Percentiles rank a stretch among this genome's conserved stretches.
Conservation (phyloP, 1,140 invertebrate species). For the Scaptomyza graminum region DNA sequence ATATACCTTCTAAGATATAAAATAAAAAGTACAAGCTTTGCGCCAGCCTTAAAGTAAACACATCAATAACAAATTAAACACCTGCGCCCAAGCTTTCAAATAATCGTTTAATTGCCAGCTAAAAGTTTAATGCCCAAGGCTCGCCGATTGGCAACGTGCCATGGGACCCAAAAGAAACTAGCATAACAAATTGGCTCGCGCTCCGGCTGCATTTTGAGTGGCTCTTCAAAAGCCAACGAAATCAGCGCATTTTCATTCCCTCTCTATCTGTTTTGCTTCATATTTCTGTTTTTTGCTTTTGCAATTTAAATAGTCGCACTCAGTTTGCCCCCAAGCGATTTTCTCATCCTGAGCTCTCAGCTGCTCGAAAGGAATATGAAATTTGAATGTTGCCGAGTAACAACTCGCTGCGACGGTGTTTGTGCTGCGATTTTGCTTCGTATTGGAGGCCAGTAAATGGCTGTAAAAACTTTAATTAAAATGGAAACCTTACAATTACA, state of each 20-base stretch:
- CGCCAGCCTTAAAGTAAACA: constrained; percentile 22
- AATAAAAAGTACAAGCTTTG: constrained; percentile 36
- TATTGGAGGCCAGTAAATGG: constrained; percentile 59
- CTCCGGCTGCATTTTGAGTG: constrained; percentile 44
- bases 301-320: constrained; percentile 52
- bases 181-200: constrained; percentile 41
- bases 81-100: constrained; percentile 38
- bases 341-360: background rate
- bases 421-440: constrained; percentile 61
- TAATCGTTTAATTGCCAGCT: constrained; percentile 62
- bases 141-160: constrained; percentile 32
- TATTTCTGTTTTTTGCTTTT: constrained; percentile 43
- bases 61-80: constrained; percentile 72
- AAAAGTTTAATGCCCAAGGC: constrained; percentile 51
- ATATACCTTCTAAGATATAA: background rate
- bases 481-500: constrained; percentile 80
- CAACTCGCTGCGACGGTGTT: constrained; percentile 36
- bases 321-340: constrained; percentile 17
- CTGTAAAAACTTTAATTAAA: constrained; percentile 80
- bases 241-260: constrained; percentile 16
- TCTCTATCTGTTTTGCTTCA: constrained; percentile 15
- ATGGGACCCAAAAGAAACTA: constrained; percentile 16
- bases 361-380: constrained; percentile 68
- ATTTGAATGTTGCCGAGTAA: constrained; percentile 48
- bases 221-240: constrained; percentile 37